Percentiles rank a stretch among this genome's conserved stretches.
Evolutionary conservation across 1,140 invertebrate genomes (phyloP).

Genomic region (Cydia pomonella): DNA sequence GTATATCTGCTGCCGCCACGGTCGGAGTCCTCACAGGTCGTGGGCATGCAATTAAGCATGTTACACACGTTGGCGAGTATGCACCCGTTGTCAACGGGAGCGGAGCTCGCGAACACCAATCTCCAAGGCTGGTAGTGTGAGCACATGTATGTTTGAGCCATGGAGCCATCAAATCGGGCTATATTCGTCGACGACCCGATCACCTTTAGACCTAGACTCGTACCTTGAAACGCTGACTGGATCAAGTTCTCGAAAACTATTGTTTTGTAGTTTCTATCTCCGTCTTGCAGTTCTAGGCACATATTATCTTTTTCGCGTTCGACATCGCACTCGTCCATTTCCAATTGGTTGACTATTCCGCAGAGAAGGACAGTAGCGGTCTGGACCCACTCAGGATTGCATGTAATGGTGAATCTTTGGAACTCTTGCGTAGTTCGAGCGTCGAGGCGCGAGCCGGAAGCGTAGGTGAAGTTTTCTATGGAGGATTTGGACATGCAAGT

Average conservation of each 20-base stretch:
- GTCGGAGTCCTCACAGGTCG: constrained; percentile 54
- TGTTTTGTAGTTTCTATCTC: constrained; percentile 86
- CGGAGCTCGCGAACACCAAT: constrained; percentile 93
- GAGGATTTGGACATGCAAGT: constrained; percentile 82
- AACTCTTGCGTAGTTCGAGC: constrained; percentile 89
- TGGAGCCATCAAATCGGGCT: constrained; percentile 82
- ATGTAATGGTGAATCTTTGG: constrained; percentile 89
- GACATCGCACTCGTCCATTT: constrained; percentile 83
- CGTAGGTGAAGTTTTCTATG: constrained; percentile 85
- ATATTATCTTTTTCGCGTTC: constrained; percentile 86
- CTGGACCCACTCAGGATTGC: constrained; percentile 82
- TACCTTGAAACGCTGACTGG: constrained; percentile 86
- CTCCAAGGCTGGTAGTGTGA: constrained; percentile 91
- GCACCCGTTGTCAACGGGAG: constrained; percentile 90
- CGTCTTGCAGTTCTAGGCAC: constrained; percentile 86
- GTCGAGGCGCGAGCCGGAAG: constrained; percentile 87
- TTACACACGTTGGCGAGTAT: constrained; percentile 84
- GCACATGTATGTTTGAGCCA: constrained; percentile 88
- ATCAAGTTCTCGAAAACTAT: constrained; percentile 90
- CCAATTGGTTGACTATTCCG: constrained; percentile 86
- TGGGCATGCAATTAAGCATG: constrained; percentile 84
- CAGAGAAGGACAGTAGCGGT: constrained; percentile 85
- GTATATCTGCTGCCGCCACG: constrained; percentile 65
- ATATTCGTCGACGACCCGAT: constrained; percentile 87
- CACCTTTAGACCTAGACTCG: constrained; percentile 86